These are phyloP conservation scores for Spisula solida DNA, from an alignment of 2,888 invertebrate species.

Conservation along the genomic window DNA sequence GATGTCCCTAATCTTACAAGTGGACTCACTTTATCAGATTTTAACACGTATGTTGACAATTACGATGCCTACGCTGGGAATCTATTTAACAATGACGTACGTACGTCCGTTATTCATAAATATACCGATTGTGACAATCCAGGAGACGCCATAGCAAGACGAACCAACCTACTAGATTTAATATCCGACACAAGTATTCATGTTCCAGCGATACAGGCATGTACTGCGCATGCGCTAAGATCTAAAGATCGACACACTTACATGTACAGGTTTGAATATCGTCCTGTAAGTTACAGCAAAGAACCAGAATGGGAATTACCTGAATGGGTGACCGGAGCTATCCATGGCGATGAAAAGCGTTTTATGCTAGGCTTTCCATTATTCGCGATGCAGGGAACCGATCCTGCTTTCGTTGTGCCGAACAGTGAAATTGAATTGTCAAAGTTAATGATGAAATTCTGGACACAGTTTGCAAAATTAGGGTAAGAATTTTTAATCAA, in stretches of 20 bases:
- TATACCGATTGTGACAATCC: slow-evolving; percentile 42
- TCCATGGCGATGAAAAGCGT: slow-evolving; percentile 38
- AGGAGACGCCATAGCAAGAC: not conserved
- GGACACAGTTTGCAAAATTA: slow-evolving; percentile 51
- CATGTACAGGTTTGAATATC: slow-evolving; percentile 47
- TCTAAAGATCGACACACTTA: not conserved
- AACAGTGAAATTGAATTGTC: slow-evolving; percentile 22
- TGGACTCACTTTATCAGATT: not conserved
- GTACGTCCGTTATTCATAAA: not conserved
- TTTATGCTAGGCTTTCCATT: slow-evolving; percentile 39
- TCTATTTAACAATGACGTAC: not conserved
- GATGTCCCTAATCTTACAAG: not conserved
- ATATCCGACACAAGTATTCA: slow-evolving; percentile 26
- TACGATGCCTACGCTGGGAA: not conserved
- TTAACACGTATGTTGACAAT: not conserved
- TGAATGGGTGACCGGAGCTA: slow-evolving; percentile 33
- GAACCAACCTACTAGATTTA: not conserved
- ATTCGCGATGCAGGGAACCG: not conserved
- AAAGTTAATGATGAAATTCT: slow-evolving; percentile 30
- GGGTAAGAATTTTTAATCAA: slow-evolving; percentile 36
- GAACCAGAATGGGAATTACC: too few species aligned
- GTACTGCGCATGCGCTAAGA: not conserved
- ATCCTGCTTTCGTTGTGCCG: too few species aligned
- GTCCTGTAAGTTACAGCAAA: slow-evolving; percentile 27
- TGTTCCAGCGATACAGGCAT: not conserved